These are phyloP conservation scores for Anarsia innoxiella DNA, from an alignment of 2,888 invertebrate genomes.

Conservation along the genomic window DNA sequence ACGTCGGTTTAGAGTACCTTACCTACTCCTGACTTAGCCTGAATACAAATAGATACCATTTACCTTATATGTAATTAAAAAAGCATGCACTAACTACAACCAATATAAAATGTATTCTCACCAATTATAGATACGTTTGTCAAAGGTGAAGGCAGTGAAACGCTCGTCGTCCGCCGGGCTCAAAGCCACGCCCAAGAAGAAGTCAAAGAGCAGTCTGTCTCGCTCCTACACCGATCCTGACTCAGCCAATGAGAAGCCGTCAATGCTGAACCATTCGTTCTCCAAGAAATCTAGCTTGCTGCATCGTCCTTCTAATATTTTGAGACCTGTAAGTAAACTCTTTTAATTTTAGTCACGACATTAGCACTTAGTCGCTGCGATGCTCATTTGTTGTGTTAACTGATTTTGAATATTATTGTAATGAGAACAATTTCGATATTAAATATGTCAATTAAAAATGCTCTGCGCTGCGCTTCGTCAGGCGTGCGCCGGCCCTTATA, in stretches of 20 bases:
- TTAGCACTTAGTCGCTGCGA: too few species aligned
- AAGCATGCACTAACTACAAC: slow-evolving; percentile 2
- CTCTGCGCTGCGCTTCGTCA: too few species aligned
- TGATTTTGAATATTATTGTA: too few species aligned
- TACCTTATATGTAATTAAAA: too few species aligned
- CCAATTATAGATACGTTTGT: slow-evolving; percentile 69
- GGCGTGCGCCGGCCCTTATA: too few species aligned
- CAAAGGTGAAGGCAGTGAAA: slow-evolving; percentile 67
- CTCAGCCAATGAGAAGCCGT: slow-evolving; percentile 67
- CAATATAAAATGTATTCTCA: slow-evolving; percentile 24
- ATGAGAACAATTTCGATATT: too few species aligned
- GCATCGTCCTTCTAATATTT: slow-evolving; percentile 80
- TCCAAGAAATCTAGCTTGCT: slow-evolving; percentile 74
- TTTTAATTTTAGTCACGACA: not conserved
- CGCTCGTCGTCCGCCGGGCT: slow-evolving; percentile 55
- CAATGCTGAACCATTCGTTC: slow-evolving; percentile 75
- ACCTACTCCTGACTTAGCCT: too few species aligned
- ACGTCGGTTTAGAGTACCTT: too few species aligned
- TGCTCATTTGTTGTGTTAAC: too few species aligned
- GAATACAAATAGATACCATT: too few species aligned
- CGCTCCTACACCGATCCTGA: slow-evolving; percentile 61
- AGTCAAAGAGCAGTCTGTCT: slow-evolving; percentile 52
- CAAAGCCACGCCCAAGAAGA: slow-evolving; percentile 63
- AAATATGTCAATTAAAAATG: too few species aligned
- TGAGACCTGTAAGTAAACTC: slow-evolving; percentile 78